These are phyloP conservation scores for Moxostoma hubbsi DNA, from an alignment of 2,797 vertebrate genomes.

Conservation along the genomic window DNA sequence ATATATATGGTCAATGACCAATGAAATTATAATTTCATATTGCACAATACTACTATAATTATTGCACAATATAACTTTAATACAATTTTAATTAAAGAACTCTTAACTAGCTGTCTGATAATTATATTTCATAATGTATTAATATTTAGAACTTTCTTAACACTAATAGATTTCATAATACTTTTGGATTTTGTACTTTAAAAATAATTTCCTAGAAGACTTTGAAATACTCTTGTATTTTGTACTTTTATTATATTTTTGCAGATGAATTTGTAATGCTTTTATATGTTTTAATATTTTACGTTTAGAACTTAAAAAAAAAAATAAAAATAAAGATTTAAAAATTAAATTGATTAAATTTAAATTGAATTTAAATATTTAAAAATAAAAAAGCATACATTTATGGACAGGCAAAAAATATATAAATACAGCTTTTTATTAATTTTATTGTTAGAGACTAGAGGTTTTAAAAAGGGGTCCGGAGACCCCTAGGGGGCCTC, in stretches of 20 bases:
- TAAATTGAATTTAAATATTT: no score
- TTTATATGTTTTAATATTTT: background rate
- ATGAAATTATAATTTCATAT: background rate
- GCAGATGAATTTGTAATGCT: background rate
- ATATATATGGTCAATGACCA: conserved; percentile 7
- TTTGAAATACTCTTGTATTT: background rate
- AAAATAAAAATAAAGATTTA: no score
- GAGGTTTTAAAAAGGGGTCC: background rate
- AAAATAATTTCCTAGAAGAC: background rate
- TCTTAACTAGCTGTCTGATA: background rate
- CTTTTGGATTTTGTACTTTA: no score
- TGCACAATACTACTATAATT: background rate
- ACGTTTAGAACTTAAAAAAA: no score
- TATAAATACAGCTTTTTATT: background rate
- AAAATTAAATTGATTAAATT: no score
- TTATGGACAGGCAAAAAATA: background rate
- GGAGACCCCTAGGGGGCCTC: no score
- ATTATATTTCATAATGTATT: background rate
- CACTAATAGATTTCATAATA: no score
- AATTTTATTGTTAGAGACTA: background rate
- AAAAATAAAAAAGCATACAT: no score
- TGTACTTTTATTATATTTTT: background rate
- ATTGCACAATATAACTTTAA: background rate
- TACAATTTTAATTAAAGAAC: no score
- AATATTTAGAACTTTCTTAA: no score